phyloP scores from a whole-genome alignment of 2,113 vertebrate genomes.

The Chlorocebus sabaeus region DNA sequence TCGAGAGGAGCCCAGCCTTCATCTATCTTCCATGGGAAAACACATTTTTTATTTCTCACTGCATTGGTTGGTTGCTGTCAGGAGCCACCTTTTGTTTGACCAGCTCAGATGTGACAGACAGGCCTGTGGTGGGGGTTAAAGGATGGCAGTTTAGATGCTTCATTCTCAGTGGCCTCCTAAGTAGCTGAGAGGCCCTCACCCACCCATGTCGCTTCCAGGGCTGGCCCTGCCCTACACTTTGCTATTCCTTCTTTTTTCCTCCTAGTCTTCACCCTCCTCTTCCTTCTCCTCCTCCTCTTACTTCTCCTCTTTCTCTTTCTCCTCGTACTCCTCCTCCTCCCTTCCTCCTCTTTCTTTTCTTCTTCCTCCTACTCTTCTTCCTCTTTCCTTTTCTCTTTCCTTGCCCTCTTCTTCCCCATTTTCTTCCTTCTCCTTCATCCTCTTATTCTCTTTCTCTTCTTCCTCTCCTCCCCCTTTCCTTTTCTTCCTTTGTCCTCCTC shows the following conservation, averaged over 20 bases:
- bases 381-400: no score
- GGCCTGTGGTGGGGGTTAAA: no score
- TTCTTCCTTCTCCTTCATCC: no score
- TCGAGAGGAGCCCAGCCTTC: not conserved
- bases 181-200: not conserved
- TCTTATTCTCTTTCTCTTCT: not conserved
- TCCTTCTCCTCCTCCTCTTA: no score
- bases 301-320: accelerated
- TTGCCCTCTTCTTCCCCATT: not conserved
- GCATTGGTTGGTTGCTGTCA: not conserved
- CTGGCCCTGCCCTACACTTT: accelerated
- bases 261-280: no score
- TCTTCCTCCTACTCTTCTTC: accelerated
- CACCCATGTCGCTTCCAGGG: accelerated
- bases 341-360: not conserved
- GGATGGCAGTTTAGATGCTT: not conserved
- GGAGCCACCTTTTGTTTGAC: not conserved
- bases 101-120: not conserved
- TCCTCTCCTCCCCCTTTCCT: accelerated
- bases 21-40: not conserved
- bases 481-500: accelerated
- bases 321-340: no score
- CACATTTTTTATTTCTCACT: not conserved
- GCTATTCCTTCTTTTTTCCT: not conserved
- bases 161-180: not conserved